These are phyloP conservation scores for Drosophila mercatorum DNA, from an alignment of 2,888 invertebrate species.

Conservation along the genomic window DNA sequence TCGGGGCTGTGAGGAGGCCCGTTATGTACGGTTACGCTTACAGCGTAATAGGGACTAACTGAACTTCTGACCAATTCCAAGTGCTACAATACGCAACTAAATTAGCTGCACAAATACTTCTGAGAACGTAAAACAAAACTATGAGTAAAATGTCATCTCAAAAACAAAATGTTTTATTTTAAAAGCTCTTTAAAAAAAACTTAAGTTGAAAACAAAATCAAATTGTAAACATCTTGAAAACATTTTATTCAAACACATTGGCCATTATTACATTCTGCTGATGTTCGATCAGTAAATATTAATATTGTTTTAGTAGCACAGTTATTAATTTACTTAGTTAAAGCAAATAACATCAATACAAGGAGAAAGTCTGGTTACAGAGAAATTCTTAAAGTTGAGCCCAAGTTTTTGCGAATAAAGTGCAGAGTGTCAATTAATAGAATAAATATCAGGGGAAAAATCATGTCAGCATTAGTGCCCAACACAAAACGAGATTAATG, in stretches of 20 bases:
- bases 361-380: no score
- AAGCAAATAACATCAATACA: not conserved
- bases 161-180: no score
- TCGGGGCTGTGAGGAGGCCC: not conserved
- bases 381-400: slow-evolving; percentile 15
- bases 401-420: slow-evolving; percentile 6
- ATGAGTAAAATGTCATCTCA: no score
- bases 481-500: slow-evolving; percentile 72
- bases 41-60: no score
- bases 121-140: no score
- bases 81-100: no score
- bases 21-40: no score
- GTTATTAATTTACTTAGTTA: not conserved
- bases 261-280: not conserved
- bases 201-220: no score
- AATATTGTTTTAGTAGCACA: not conserved
- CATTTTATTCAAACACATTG: not conserved
- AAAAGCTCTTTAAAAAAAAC: no score
- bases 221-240: not conserved
- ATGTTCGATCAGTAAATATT: not conserved
- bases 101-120: no score
- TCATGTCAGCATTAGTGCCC: slow-evolving; percentile 70
- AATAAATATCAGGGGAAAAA: slow-evolving; percentile 50
- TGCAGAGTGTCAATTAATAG: slow-evolving; percentile 64
- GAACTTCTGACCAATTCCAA: no score